phyloP scores from a whole-genome alignment of 2,797 vertebrate genomes.

The Spheniscus humboldti region DNA sequence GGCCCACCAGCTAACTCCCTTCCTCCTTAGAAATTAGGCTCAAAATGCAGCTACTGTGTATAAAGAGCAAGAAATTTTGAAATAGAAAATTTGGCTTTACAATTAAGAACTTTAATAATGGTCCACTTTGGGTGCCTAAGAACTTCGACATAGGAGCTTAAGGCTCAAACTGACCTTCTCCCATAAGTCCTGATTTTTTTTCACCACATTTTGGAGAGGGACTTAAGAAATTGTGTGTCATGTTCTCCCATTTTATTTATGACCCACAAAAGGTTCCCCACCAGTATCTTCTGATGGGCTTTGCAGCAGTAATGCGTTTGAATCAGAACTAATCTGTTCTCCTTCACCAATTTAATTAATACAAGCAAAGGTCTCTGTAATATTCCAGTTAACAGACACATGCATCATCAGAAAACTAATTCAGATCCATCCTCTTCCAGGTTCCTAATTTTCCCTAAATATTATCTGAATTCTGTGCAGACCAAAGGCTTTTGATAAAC shows the following conservation, averaged over 20 bases:
- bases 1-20: neutral
- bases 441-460: constrained; percentile 1
- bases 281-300: neutral
- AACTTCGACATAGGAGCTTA: accelerated
- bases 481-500: constrained; percentile 1
- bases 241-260: neutral
- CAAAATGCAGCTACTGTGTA: neutral
- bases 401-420: neutral
- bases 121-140: neutral
- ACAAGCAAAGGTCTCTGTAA: neutral
- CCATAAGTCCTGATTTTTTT: neutral
- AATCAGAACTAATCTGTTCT: neutral
- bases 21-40: neutral
- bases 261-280: neutral
- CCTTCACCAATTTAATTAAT: neutral
- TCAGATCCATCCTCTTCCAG: neutral
- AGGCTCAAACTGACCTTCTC: neutral
- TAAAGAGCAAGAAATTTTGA: neutral
- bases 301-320: neutral
- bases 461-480: neutral
- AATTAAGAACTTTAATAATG: neutral
- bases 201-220: neutral
- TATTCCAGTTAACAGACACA: neutral
- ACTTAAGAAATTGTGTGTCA: neutral
- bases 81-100: neutral